Base-by-base conservation (phyloP, 2,888 invertebrate genomes). In the Prosopocoilus inquinatus region DNA sequence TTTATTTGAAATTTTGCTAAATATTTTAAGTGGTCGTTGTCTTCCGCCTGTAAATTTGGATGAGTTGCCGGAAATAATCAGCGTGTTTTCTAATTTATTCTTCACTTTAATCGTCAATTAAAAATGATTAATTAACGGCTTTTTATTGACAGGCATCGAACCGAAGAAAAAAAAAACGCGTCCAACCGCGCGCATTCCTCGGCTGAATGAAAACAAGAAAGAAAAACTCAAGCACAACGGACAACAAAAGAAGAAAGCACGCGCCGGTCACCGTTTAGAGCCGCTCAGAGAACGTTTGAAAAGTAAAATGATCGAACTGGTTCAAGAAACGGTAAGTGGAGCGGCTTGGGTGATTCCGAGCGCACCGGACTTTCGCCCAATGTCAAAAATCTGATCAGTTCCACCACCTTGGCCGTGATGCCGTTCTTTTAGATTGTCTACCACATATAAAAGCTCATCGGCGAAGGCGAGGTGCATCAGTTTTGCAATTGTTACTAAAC, bases 261-360 rank as follows among this genome's bases (percentile, higher is more conserved):
- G 9, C 43, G 36, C 32, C 38, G 16, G 9, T 34, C 11, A 41
- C 13, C n/a, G 41, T 15, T 41, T 41, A 48, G 28, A 54, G 15
- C 50, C 46, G 50, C 50, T 36, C 38, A 16, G 36, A 34, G 9
- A 32, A 8, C 45, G 43, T 57, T 61, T 64, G 57, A 64, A 64
- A 62, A 64, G 64, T 60, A 64, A 62, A 64, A 64, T 64, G 59
- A 62, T 59, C 56, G 56, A 62, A 64, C 57, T 59, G 61, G 64
- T 62, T 59, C 55, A 61, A 64, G 58, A 58, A 61, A 61, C 62
- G 59, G 57, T 55, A 64, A 64, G 59, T 62, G 50, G 64, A 61
- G 57, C 62, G 59, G 41, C 58, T 55, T 55, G 48, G 51, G 60
- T 47, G 48, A 58, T 58, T 55, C 53, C 50, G 46, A 53, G 47